A percentile compares a stretch with the other conserved stretches of the same genome.
Conservation (phyloP, 2,797 vertebrate genomes). For the Lagodon rhomboides region DNA sequence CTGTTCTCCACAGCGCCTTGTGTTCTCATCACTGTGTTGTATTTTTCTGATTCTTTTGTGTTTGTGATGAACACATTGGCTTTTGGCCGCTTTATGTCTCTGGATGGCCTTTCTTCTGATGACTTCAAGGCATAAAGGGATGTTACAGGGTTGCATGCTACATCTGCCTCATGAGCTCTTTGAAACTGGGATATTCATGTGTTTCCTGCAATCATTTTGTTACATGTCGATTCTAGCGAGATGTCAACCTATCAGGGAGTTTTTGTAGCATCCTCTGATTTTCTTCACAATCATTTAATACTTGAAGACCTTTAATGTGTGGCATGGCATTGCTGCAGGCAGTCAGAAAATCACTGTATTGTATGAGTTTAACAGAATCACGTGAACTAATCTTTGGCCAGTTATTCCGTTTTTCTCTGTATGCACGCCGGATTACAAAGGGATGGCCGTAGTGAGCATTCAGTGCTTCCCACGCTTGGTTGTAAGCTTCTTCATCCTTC, state of each 20-base stretch:
- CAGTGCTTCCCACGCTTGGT: not conserved
- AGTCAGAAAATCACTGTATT: not conserved
- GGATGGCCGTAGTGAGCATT: not conserved
- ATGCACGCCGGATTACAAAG: not conserved
- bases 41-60: not conserved
- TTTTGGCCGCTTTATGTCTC: not conserved
- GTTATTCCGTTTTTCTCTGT: not conserved
- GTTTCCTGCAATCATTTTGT: not conserved
- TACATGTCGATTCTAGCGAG: not conserved
- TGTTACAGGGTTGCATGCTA: constrained; percentile 3
- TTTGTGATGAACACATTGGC: not conserved
- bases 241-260: constrained; percentile 8
- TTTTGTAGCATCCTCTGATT: constrained; percentile 9
- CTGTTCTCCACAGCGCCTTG: not conserved
- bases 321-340: constrained; percentile 10
- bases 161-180: not conserved
- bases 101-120: not conserved
- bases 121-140: not conserved
- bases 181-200: not conserved
- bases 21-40: not conserved
- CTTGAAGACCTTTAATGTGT: not conserved
- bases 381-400: not conserved
- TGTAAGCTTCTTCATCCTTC: too few species aligned
- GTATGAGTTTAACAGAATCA: not conserved
- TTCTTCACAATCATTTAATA: constrained; percentile 8